phyloP scores from a whole-genome alignment of 1,140 invertebrate species.

The Arctopsyche grandis region DNA sequence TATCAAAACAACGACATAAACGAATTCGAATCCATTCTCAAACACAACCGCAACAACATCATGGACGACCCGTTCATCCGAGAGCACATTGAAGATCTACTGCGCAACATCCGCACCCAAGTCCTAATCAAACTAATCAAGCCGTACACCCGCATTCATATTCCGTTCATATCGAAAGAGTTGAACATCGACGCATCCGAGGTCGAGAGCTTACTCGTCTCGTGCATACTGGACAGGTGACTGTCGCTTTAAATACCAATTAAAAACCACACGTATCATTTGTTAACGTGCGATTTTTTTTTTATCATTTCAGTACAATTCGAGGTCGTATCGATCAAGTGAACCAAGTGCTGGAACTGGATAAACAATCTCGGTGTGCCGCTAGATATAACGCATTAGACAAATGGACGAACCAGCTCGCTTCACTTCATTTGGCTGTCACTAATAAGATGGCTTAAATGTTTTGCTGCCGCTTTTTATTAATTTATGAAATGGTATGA shows the following conservation, averaged over 20 bases:
- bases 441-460: slow-evolving; percentile 86
- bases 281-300: slow-evolving; percentile 26
- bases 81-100: slow-evolving; percentile 98
- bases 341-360: slow-evolving; percentile 92
- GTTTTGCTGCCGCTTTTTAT: neutral
- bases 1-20: slow-evolving; percentile 99
- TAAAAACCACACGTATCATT: neutral
- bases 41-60: slow-evolving; percentile 94
- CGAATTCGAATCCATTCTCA: slow-evolving; percentile 97
- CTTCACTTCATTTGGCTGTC: slow-evolving; percentile 88
- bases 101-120: slow-evolving; percentile 97
- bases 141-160: slow-evolving; percentile 98
- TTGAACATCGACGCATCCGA: slow-evolving; percentile 96
- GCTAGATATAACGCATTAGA: slow-evolving; percentile 93
- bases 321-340: slow-evolving; percentile 96
- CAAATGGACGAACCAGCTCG: slow-evolving; percentile 94
- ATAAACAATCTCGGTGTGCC: slow-evolving; percentile 82
- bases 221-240: slow-evolving; percentile 98
- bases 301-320: slow-evolving; percentile 80
- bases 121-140: slow-evolving; percentile 98
- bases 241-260: no score
- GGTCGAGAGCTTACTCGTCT: slow-evolving; percentile 97
- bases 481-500: neutral
- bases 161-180: slow-evolving; percentile 98
- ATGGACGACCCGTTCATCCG: slow-evolving; percentile 99